These are phyloP conservation scores for Thyatira batis DNA, from an alignment of 2,888 invertebrate species.

Conservation along the genomic window DNA sequence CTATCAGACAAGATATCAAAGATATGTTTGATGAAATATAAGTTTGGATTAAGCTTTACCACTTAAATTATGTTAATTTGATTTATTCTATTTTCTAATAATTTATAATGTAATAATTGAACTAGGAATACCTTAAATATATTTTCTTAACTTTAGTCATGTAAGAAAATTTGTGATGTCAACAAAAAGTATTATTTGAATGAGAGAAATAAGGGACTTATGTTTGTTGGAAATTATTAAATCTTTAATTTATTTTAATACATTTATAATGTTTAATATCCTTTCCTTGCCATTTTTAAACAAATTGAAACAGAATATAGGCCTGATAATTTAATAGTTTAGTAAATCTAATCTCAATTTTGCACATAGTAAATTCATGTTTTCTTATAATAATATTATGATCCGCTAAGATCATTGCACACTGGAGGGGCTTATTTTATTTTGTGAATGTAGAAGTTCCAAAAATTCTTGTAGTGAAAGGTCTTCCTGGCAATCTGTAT, in stretches of 20 bases:
- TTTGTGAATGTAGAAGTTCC: conserved; percentile 75
- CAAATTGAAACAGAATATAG: conserved; percentile 33
- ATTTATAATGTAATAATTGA: too few species aligned
- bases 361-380: conserved; percentile 73
- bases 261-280: conserved; percentile 6
- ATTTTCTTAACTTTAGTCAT: too few species aligned
- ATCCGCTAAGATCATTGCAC: conserved; percentile 56
- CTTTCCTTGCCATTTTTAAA: conserved; percentile 3
- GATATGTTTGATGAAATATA: conserved; percentile 75
- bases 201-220: too few species aligned
- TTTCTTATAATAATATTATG: conserved; percentile 46
- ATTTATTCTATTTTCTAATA: too few species aligned
- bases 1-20: conserved; percentile 62
- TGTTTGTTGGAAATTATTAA: too few species aligned
- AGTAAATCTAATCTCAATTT: conserved; percentile 68
- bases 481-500: conserved; percentile 79
- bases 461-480: conserved; percentile 77
- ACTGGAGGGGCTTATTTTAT: conserved; percentile 64
- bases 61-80: too few species aligned
- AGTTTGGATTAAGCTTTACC: conserved; percentile 9
- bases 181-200: too few species aligned
- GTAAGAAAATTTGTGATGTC: too few species aligned
- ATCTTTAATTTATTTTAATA: neutral
- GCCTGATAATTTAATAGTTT: conserved; percentile 52
- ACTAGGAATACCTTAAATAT: too few species aligned